These are phyloP conservation scores for Saturnia japonica DNA, from an alignment of 2,888 invertebrate species.

Conservation along the genomic window DNA sequence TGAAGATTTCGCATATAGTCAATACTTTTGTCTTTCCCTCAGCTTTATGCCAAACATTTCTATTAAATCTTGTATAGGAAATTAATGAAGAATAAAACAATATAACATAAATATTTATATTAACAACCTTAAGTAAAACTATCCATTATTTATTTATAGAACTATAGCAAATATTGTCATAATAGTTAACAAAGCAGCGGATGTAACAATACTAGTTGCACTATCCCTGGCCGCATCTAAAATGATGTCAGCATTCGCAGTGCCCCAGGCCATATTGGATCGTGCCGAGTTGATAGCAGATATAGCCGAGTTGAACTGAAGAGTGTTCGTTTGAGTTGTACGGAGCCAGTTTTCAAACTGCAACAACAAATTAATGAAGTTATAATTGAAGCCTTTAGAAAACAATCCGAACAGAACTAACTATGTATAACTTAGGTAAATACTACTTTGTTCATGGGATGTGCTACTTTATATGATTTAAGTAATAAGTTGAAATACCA, in stretches of 20 bases:
- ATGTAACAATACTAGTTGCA: conserved; percentile 44
- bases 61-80: background rate
- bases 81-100: background rate
- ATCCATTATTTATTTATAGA: background rate
- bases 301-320: conserved; percentile 52
- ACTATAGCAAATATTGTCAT: conserved; percentile 35
- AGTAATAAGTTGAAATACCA: background rate
- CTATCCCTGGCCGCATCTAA: conserved; percentile 51
- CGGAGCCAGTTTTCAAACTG: conserved; percentile 68
- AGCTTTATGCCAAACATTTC: background rate
- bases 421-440: background rate
- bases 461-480: background rate
- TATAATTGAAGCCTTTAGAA: background rate
- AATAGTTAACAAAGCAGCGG: conserved; percentile 40
- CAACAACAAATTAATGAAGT: conserved; percentile 20
- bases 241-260: conserved; percentile 55
- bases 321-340: conserved; percentile 46
- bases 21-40: background rate
- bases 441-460: background rate
- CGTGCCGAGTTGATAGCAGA: conserved; percentile 59
- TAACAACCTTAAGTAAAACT: background rate
- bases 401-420: background rate
- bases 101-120: background rate
- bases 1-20: background rate
- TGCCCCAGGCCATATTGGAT: conserved; percentile 65